Percentiles rank a stretch among this genome's conserved stretches.
Conservation (phyloP, 2,113 vertebrate genomes). For the Poeciliopsis occidentalis region DNA sequence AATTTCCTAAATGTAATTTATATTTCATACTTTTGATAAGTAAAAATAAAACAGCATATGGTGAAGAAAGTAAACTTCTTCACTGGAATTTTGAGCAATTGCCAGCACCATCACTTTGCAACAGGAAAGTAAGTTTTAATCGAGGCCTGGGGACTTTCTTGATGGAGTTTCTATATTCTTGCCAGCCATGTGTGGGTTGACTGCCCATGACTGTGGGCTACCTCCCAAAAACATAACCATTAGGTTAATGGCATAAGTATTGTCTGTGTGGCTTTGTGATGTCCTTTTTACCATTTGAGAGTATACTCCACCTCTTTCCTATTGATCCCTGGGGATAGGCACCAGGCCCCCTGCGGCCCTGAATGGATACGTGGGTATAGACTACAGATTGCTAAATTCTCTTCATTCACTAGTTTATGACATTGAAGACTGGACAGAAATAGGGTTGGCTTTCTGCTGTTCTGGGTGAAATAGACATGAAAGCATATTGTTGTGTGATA, state of each 20-base stretch:
- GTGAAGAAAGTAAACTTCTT: too few relatives aligned
- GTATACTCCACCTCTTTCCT: too few relatives aligned
- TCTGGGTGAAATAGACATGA: background rate
- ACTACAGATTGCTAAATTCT: background rate
- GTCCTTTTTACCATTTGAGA: too few relatives aligned
- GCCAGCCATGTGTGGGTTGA: too few relatives aligned
- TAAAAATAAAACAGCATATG: too few relatives aligned
- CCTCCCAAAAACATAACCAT: too few relatives aligned
- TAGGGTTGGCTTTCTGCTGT: background rate
- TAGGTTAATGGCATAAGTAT: too few relatives aligned
- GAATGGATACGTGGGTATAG: background rate
- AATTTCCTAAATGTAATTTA: too few relatives aligned
- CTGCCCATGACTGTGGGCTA: too few relatives aligned
- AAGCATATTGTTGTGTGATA: background rate
- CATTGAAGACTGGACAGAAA: background rate
- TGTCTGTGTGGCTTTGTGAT: too few relatives aligned
- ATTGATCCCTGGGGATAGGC: background rate
- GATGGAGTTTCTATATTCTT: background rate
- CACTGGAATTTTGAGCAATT: background rate
- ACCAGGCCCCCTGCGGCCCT: background rate
- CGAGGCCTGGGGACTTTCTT: background rate
- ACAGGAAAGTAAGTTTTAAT: background rate
- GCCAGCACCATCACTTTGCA: background rate
- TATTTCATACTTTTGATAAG: too few relatives aligned
- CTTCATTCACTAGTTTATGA: background rate